Percentiles rank a stretch among this genome's conserved stretches.
Conservation (phyloP, 2,113 vertebrate genomes). For the Festucalex cinctus region DNA sequence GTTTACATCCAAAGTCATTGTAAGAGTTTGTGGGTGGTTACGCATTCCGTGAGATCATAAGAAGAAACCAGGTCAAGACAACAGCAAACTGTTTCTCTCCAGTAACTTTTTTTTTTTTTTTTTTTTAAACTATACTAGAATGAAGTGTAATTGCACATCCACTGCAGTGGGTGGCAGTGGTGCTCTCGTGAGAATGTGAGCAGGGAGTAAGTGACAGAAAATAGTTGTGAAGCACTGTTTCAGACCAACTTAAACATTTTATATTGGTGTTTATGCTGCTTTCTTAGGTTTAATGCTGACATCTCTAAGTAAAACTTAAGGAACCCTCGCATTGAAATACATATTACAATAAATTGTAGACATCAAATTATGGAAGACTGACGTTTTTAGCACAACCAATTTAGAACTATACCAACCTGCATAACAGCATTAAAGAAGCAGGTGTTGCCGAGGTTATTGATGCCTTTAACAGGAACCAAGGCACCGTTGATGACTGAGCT, state of each 20-base stretch:
- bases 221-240: not conserved
- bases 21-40: not conserved
- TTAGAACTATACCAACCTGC: constrained; percentile 77
- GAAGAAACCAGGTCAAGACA: not conserved
- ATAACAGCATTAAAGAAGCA: constrained; percentile 99
- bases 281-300: not conserved
- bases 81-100: not conserved
- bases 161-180: too few species aligned
- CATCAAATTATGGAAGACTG: not conserved
- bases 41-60: not conserved
- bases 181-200: too few species aligned
- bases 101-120: too few species aligned
- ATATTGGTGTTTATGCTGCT: not conserved
- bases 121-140: too few species aligned
- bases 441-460: constrained; percentile 94
- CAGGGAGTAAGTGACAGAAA: not conserved
- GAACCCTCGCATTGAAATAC: not conserved
- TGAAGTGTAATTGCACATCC: too few species aligned
- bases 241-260: not conserved
- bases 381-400: not conserved
- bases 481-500: constrained; percentile 67
- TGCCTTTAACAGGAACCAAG: constrained; percentile 88
- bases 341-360: not conserved
- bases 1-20: constrained; percentile 19
- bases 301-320: not conserved